Evolutionary conservation across 2,797 vertebrate species (phyloP), one percentile per base, ranked within the genome.

Genomic region (Iguana delicatissima): DNA sequence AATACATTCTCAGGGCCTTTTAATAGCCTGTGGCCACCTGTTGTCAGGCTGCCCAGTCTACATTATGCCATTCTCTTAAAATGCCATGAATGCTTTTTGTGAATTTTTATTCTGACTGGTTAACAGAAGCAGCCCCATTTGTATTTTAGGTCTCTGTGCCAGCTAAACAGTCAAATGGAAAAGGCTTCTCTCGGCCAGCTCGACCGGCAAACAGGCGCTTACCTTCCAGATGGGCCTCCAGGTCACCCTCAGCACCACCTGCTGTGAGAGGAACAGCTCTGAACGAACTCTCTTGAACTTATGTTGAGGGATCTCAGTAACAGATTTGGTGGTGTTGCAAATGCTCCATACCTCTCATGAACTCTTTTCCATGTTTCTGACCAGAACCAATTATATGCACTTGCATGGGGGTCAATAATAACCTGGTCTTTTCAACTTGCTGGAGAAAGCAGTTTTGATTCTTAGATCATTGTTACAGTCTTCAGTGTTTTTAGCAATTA

Each of bases 221-320:
- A 38, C 99, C 99, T 55, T 99, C 99, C 86, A 97, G 99, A 94
- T 99, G 99, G 99, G 99, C 98, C 85, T 97, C 97, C 87, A 97
- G 97, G 82, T 97, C 97, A 2, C 97, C 97, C 0, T 97, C 97
- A 1, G 97, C 97, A 3, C 96, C 97, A 0, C 96, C 97, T 0
- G 91, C 95, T 74, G 85, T 96, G 87, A 94, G 94, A 91, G 97
- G 96, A 94, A 93, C 96, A 6, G 91, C 95, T 1, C 96, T 97
- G 92, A 97, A 92, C 91, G 97, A 96, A 91, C 83, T 94, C 97
- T 89, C 95, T 97, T 95, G 97, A 98, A 96, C 73, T 98, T 98
- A 95, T 96, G 95, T 94, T 96, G 98, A 2, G 98, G 98, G 96
- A 97, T 98, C 4, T 95, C 97, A 6, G 96, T 89, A 90, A 89